Evolutionary conservation across 2,888 invertebrate species (phyloP).

Genomic region (Plebejus anna): DNA sequence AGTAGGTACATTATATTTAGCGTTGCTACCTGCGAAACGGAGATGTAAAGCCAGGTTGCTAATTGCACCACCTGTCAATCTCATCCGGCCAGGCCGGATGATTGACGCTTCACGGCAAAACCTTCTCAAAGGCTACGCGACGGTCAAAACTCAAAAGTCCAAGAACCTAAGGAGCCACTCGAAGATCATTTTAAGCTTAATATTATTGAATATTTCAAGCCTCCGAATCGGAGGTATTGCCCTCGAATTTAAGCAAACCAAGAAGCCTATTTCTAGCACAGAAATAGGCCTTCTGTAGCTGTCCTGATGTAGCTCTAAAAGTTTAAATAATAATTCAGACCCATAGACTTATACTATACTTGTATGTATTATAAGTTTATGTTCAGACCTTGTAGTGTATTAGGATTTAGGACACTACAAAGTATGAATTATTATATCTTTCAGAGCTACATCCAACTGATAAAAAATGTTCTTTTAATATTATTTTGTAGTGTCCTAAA

Average conservation of each 20-base stretch:
- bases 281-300: too few relatives aligned
- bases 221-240: too few relatives aligned
- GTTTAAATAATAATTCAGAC: too few relatives aligned
- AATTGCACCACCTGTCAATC: background rate
- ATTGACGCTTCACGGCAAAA: slow-evolving; percentile 2
- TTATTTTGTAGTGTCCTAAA: background rate
- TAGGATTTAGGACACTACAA: too few relatives aligned
- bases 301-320: too few relatives aligned
- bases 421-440: too few relatives aligned
- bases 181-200: background rate
- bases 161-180: background rate
- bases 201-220: background rate
- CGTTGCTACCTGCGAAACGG: slow-evolving; percentile 10
- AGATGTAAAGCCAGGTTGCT: background rate
- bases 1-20: background rate
- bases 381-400: too few relatives aligned
- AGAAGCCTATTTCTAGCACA: too few relatives aligned
- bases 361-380: too few relatives aligned
- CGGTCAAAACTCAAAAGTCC: background rate
- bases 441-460: background rate
- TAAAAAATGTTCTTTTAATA: too few relatives aligned
- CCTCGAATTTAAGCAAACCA: too few relatives aligned
- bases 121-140: background rate
- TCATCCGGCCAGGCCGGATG: background rate
- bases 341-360: too few relatives aligned